phyloP scores from a whole-genome alignment of 2,797 vertebrate species.

The Holocentrus rufus region DNA sequence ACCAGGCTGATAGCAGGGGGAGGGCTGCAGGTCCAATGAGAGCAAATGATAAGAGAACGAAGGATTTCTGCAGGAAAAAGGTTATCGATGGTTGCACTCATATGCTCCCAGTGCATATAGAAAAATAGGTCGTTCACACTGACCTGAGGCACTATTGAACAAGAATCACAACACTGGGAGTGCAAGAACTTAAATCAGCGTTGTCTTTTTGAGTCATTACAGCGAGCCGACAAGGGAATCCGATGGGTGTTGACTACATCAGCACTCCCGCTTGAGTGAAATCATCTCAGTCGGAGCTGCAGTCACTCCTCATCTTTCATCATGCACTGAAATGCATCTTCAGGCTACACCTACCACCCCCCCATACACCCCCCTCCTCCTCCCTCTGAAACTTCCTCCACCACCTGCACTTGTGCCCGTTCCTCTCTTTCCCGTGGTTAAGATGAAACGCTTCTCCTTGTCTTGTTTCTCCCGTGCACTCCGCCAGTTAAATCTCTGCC shows the following conservation, averaged over 20 bases:
- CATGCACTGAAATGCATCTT: not conserved
- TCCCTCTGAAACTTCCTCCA: not conserved
- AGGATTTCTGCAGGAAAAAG: not conserved
- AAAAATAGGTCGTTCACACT: not conserved
- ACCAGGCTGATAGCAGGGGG: constrained; percentile 25
- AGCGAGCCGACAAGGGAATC: not conserved
- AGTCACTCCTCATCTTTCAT: not conserved
- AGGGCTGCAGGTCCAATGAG: constrained; percentile 17
- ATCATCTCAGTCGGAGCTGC: not conserved
- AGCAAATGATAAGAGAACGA: not conserved
- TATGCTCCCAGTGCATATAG: not conserved
- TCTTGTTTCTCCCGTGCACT: too few species aligned
- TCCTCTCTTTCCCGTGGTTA: too few species aligned
- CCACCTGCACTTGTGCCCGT: not conserved
- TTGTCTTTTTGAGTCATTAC: not conserved
- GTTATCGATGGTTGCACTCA: not conserved
- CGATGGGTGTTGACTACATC: not conserved
- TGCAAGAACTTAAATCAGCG: not conserved
- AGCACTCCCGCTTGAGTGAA: not conserved
- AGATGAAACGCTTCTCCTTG: too few species aligned
- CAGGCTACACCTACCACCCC: not conserved
- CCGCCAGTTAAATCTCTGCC: too few species aligned
- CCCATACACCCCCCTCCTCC: too few species aligned
- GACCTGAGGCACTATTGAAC: not conserved
- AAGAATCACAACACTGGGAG: not conserved